phyloP scores from a whole-genome alignment of 2,888 invertebrate species.

The Tachina fera region DNA sequence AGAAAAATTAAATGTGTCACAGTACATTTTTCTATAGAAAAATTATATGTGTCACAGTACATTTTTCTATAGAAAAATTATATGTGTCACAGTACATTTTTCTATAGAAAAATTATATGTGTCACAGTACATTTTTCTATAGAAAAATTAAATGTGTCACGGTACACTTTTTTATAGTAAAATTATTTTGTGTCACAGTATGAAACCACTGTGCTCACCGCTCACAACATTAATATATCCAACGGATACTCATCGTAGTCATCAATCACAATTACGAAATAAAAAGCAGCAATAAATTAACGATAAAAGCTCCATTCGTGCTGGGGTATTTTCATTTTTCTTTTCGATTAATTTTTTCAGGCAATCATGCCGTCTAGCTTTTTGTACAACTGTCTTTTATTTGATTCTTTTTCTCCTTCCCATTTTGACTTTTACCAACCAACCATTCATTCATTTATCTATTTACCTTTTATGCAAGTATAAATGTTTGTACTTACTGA shows the following conservation, averaged over 20 bases:
- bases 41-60: too few species aligned
- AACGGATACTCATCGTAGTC: constrained; percentile 75
- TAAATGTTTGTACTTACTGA: constrained; percentile 44
- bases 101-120: too few species aligned
- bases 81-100: too few species aligned
- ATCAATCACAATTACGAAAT: constrained; percentile 82
- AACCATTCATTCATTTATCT: constrained; percentile 32
- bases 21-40: too few species aligned
- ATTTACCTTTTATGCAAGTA: constrained; percentile 50
- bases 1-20: too few species aligned
- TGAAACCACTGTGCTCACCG: constrained; percentile 53
- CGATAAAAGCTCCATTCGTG: constrained; percentile 78
- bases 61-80: too few species aligned
- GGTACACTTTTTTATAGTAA: too few species aligned
- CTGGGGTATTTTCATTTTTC: constrained; percentile 56
- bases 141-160: too few species aligned
- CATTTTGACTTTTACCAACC: constrained; percentile 55
- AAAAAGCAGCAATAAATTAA: constrained; percentile 80
- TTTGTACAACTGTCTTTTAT: constrained; percentile 56
- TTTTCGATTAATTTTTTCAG: constrained; percentile 59
- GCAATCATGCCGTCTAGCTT: constrained; percentile 49
- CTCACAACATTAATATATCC: constrained; percentile 75
- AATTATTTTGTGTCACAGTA: too few species aligned
- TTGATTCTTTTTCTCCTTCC: constrained; percentile 14
- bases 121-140: too few species aligned